These are phyloP conservation scores for Charina bottae DNA, from an alignment of 2,113 vertebrate species.

Conservation along the genomic window DNA sequence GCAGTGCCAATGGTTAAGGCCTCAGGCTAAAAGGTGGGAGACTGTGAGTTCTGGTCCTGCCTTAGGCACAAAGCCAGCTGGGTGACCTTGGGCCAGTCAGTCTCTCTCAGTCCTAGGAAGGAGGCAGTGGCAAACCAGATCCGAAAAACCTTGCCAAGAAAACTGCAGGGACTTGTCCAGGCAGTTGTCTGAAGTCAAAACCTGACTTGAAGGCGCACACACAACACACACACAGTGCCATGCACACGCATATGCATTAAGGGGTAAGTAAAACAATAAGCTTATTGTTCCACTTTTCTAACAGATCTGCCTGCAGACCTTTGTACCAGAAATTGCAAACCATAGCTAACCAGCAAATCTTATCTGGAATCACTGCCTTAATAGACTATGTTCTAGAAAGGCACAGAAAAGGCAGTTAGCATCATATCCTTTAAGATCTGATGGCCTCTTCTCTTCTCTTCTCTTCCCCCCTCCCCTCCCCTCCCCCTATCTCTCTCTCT, in stretches of 20 bases:
- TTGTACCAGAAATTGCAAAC: not conserved
- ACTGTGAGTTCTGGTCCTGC: not conserved
- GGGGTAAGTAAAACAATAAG: not conserved
- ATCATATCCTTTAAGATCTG: not conserved
- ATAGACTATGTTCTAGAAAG: not conserved
- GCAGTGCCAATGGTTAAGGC: not conserved
- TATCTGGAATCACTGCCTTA: not conserved
- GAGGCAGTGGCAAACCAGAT: not conserved
- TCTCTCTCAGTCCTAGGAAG: not conserved
- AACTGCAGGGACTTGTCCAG: not conserved
- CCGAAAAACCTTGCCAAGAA: not conserved
- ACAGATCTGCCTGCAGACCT: not conserved
- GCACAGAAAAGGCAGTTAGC: not conserved
- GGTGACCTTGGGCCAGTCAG: not conserved
- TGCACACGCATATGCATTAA: not conserved
- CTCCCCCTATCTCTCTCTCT: not conserved
- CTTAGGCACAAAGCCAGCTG: not conserved
- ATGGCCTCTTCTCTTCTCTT: not conserved
- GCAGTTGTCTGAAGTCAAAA: not conserved
- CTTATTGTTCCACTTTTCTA: not conserved
- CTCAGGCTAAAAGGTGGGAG: not conserved
- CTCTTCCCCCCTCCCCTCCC: too few species aligned
- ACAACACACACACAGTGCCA: not conserved
- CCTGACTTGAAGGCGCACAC: not conserved
- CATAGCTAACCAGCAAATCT: not conserved